Evolutionary conservation across 2,888 invertebrate genomes (phyloP), one percentile per base, ranked within the genome.

Genomic region (Lordiphosa andalusiaca): DNA sequence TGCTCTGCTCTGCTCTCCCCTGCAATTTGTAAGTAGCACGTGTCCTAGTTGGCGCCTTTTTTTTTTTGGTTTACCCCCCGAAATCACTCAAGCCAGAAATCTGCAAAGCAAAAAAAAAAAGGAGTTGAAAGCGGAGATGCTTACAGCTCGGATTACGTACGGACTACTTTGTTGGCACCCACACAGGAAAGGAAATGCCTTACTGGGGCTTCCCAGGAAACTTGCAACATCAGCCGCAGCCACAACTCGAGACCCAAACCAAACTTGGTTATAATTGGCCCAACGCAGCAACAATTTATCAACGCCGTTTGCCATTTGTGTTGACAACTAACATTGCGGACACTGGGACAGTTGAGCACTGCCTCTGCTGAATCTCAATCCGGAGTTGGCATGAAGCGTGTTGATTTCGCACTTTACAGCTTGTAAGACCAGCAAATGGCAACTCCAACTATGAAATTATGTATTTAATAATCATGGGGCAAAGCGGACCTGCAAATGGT

Each of bases 241-340:
- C 35, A 25, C 44, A 59, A 21, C 37, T 12, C 10, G 41, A 25
- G 36, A 41, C 21, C 21, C 48, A 16, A 33, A 59, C 80, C 80
- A 81, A 84, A 81, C 78, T 74, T 78, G 80, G 86, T 82, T 84
- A 81, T 81, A 81, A 81, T 85, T 81, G 80, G 86, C 86, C 85
- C 83, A 81, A 73, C 75, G 85, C 83, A 77, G 68, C 84, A 58
- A 67, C 84, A 81, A 81, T 81, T 84, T 84, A 81, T 81, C 80
- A 81, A 84, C 85, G 69, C 59, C 75, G 81, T 67, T 78, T 84
- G 86, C 80, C 86, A 84, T 86, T 71, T 86, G 61, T 69, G 86
- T 69, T 84, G 86, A 81, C 86, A 86, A 86, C 73, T 83, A 83
- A 74, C 70, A 73, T 68, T 74, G 53, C 61, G 71, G 60, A 58